Percentiles rank a stretch among this genome's conserved stretches.
These are phyloP conservation scores for Drosophila mayri DNA, from an alignment of 1,140 invertebrate species.

Conservation along the genomic window DNA sequence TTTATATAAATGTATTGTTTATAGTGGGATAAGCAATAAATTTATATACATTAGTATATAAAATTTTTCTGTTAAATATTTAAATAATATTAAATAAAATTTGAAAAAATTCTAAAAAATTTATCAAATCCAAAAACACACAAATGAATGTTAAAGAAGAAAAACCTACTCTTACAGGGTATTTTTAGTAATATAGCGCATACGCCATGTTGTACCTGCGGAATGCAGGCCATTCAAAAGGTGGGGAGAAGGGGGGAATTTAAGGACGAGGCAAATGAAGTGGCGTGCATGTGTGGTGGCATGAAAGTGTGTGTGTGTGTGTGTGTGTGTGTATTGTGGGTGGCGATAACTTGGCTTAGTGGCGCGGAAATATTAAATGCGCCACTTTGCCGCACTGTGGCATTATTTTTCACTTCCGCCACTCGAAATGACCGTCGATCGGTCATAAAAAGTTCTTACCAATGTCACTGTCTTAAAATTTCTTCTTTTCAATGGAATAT, in stretches of 20 bases:
- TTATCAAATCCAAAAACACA: neutral
- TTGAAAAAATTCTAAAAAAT: neutral
- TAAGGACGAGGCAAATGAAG: neutral
- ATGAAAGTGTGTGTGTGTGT: conserved; percentile 1
- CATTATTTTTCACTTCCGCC: conserved; percentile 77
- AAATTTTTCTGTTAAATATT: neutral
- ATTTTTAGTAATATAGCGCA: neutral
- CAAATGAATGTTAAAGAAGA: neutral
- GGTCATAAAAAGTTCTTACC: conserved; percentile 18
- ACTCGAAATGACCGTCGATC: conserved; percentile 49
- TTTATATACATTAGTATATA: neutral
- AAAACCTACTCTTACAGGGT: neutral
- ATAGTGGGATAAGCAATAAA: too few relatives aligned
- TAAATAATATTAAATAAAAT: neutral
- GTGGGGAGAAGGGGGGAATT: neutral
- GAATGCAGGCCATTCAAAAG: conserved; percentile 4
- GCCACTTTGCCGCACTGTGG: conserved; percentile 74
- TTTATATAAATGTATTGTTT: too few relatives aligned
- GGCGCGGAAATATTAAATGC: conserved; percentile 77
- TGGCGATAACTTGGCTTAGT: conserved; percentile 43
- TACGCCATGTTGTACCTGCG: conserved; percentile 17
- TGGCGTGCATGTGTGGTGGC: conserved; percentile 17
- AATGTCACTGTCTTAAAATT: neutral
- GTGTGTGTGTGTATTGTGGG: neutral
- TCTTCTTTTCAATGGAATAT: neutral